Evolutionary conservation across 2,113 vertebrate species (phyloP).

Genomic region (Bos indicus): DNA sequence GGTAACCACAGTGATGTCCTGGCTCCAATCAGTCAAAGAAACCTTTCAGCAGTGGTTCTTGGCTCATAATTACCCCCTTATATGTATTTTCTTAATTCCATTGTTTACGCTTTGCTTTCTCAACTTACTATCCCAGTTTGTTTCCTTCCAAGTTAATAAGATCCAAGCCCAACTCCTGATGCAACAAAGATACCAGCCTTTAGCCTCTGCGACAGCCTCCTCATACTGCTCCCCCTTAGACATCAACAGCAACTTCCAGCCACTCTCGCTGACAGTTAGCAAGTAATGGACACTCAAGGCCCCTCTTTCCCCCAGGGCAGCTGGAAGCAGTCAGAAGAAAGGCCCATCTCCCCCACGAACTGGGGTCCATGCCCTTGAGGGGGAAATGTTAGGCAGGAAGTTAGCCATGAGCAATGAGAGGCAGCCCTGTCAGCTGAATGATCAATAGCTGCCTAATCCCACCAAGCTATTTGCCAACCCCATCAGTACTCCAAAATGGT

Average conservation of each 20-base stretch:
- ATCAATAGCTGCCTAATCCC: not conserved
- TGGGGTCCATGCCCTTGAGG: no score
- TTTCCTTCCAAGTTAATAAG: not conserved
- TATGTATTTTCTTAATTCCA: not conserved
- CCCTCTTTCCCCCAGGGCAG: not conserved
- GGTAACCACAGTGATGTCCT: not conserved
- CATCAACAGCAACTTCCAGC: not conserved
- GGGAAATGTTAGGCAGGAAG: no score
- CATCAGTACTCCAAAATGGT: not conserved
- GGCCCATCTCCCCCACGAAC: no score
- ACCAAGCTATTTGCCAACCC: not conserved
- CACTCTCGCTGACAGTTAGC: not conserved
- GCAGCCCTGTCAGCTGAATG: not conserved
- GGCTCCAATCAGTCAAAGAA: not conserved
- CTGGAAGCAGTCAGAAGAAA: not conserved
- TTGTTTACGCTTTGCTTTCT: not conserved
- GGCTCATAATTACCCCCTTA: not conserved
- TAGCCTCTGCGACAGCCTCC: accelerated
- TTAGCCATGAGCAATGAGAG: no score
- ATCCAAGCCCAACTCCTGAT: not conserved
- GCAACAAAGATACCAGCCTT: not conserved
- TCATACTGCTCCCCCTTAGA: not conserved
- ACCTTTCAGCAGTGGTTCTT: not conserved
- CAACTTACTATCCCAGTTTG: not conserved
- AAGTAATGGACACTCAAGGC: not conserved